Conservation (phyloP, 2,113 vertebrate species). For the Eira barbara region DNA sequence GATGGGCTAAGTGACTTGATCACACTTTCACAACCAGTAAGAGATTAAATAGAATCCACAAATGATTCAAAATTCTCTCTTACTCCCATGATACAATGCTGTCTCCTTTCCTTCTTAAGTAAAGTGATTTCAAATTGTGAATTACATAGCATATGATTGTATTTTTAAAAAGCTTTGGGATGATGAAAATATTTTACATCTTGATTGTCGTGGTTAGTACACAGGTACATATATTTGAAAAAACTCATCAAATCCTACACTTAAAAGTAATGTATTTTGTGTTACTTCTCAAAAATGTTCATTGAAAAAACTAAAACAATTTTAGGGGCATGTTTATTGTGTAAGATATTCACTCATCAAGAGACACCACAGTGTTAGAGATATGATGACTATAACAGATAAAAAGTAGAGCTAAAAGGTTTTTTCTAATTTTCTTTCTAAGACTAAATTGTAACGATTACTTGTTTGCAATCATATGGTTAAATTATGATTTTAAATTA, state of each 20-base stretch:
- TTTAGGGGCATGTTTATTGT: neutral
- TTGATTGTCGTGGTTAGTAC: neutral
- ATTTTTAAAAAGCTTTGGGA: neutral
- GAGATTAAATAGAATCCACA: neutral
- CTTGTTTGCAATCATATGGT: neutral
- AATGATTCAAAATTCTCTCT: neutral
- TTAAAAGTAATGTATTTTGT: neutral
- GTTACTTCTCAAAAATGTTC: neutral
- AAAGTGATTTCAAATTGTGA: neutral
- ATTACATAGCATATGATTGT: neutral
- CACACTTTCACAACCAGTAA: neutral
- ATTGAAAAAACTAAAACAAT: slow-evolving; percentile 31
- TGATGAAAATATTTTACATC: neutral
- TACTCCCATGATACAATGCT: neutral
- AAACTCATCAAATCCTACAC: neutral
- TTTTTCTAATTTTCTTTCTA: neutral
- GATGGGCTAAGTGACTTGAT: neutral
- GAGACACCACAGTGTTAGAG: neutral
- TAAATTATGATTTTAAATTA: neutral
- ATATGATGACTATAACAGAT: neutral
- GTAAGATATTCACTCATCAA: neutral
- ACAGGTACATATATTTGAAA: neutral
- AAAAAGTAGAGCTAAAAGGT: neutral
- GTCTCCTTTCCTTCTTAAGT: neutral
- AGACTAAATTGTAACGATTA: neutral